Evolutionary conservation across 2,797 vertebrate species (phyloP).

Genomic region (Gadopsis marmoratus): DNA sequence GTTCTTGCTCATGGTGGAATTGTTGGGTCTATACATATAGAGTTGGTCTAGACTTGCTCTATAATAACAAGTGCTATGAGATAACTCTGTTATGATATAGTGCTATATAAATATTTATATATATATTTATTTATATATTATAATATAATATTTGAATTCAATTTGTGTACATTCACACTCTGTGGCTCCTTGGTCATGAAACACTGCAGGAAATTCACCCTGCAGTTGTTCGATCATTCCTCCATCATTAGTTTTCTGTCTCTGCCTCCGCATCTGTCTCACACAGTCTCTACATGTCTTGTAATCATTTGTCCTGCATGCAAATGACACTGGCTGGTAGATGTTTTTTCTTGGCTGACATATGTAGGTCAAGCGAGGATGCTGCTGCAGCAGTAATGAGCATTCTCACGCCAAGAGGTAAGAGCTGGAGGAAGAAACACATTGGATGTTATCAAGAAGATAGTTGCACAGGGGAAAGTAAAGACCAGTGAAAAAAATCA

Average conservation of each 20-base stretch:
- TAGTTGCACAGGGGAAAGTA: conserved; percentile 1
- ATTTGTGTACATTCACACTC: not conserved
- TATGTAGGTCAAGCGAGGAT: conserved; percentile 36
- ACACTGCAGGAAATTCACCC: not conserved
- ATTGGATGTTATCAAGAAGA: conserved; percentile 4
- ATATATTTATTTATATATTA: too few species aligned
- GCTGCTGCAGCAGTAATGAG: conserved; percentile 5
- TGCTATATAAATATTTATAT: too few species aligned
- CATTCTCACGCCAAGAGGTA: not conserved
- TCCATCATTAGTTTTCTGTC: conserved; percentile 17
- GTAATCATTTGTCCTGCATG: conserved; percentile 27
- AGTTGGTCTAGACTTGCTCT: too few species aligned
- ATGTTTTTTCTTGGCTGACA: conserved; percentile 23
- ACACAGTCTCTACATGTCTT: not conserved
- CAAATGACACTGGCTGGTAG: conserved; percentile 19
- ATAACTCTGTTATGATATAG: too few species aligned
- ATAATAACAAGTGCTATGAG: too few species aligned
- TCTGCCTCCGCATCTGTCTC: not conserved
- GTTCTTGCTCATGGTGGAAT: too few species aligned
- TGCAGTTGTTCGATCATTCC: not conserved
- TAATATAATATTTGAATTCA: too few species aligned
- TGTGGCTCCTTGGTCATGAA: not conserved
- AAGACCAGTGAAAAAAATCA: not conserved
- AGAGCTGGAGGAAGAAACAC: not conserved
- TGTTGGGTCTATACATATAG: too few species aligned